Percentiles rank a stretch among this genome's conserved stretches.
Evolutionary conservation across 37 sponge, comb jelly and placozoan species (phyloP).

Genomic region (Theonella swinhoei): DNA sequence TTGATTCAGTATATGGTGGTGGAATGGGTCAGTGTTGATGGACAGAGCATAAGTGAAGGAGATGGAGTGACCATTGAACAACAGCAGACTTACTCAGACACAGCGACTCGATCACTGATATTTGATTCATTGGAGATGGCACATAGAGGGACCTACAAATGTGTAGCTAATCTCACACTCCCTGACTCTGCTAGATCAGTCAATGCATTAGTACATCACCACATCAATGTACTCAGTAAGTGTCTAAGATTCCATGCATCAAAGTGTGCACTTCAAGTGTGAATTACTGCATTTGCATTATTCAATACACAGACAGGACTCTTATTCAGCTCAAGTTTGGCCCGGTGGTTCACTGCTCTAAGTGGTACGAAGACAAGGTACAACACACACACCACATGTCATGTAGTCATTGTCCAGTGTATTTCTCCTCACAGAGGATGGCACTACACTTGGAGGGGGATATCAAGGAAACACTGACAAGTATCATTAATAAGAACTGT

Average conservation of each 20-base stretch:
- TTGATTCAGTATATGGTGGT: neutral
- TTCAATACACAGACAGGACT: neutral
- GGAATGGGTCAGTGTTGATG: neutral
- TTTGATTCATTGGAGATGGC: neutral
- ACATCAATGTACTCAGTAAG: neutral
- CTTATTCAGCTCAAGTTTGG: neutral
- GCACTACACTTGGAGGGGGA: neutral
- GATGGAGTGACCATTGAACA: neutral
- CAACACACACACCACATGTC: too few relatives aligned
- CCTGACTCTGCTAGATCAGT: neutral
- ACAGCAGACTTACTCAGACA: neutral
- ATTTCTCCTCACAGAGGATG: neutral
- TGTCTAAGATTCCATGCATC: too few relatives aligned
- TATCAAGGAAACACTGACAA: neutral
- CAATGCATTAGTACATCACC: neutral
- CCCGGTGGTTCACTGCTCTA: neutral
- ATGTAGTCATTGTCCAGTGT: neutral
- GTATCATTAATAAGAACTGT: neutral
- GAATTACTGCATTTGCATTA: neutral
- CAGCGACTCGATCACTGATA: neutral
- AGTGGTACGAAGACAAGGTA: neutral
- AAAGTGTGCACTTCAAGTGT: neutral
- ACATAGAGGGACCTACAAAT: neutral
- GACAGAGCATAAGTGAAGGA: neutral
- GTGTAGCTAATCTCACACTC: neutral